phyloP scores from a whole-genome alignment of 2,888 invertebrate genomes.

The Machimus atricapillus region DNA sequence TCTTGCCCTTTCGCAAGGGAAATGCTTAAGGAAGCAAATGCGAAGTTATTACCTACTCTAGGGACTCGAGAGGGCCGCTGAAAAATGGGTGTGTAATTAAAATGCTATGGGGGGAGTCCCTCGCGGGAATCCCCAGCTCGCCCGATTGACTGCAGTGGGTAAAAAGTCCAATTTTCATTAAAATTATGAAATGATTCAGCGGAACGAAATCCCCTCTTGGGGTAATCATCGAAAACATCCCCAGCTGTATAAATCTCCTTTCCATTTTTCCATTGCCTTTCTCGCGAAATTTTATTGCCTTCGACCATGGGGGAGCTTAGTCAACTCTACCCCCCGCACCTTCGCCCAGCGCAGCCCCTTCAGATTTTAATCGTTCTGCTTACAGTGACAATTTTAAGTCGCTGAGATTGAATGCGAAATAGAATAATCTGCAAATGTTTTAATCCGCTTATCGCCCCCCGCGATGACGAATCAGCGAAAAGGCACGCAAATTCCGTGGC shows the following conservation, averaged over 20 bases:
- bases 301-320: constrained; percentile 12
- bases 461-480: constrained; percentile 43
- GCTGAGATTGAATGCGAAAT: constrained; percentile 46
- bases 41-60: neutral
- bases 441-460: constrained; percentile 45
- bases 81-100: constrained; percentile 18
- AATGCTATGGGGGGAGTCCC: neutral
- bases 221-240: constrained; percentile 14
- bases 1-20: neutral
- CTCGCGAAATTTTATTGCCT: constrained; percentile 11
- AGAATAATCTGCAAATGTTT: constrained; percentile 46
- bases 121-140: neutral
- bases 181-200: constrained; percentile 32
- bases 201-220: constrained; percentile 6
- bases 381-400: constrained; percentile 46
- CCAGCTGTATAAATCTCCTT: constrained; percentile 15
- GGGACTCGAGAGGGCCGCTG: neutral
- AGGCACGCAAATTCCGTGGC: constrained; percentile 6
- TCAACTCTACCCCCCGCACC: neutral
- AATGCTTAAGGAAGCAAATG: constrained; percentile 24
- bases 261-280: neutral
- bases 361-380: constrained; percentile 42
- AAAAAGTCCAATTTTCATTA: constrained; percentile 33
- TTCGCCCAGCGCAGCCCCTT: neutral
- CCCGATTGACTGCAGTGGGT: constrained; percentile 13